Percentiles rank a stretch among this genome's conserved stretches.
Evolutionary conservation across 2,797 vertebrate genomes (phyloP).

Genomic region (Sebastes wilsoni): DNA sequence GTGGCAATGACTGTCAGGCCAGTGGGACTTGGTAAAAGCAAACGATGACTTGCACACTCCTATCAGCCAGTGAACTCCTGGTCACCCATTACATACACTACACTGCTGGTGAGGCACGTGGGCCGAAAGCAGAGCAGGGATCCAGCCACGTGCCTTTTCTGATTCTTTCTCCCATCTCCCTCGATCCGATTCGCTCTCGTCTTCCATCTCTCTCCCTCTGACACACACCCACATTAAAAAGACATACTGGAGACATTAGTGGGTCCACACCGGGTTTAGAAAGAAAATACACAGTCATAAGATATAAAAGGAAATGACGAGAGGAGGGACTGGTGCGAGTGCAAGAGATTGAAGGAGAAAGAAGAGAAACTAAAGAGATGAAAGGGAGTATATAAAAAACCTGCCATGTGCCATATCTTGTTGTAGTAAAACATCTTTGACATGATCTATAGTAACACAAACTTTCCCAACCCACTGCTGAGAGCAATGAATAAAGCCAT

Average conservation of each 20-base stretch:
- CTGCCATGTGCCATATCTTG: not conserved
- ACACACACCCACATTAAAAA: conserved; percentile 40
- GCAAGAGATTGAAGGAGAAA: not conserved
- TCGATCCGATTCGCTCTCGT: not conserved
- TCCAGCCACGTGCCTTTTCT: conserved; percentile 56
- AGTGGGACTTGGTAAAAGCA: conserved; percentile 5
- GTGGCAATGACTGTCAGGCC: not conserved
- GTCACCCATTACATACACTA: conserved; percentile 48
- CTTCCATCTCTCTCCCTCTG: conserved; percentile 1
- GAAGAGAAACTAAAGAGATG: not conserved
- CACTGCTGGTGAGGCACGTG: conserved; percentile 51
- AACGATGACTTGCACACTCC: conserved; percentile 30
- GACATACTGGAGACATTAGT: conserved; percentile 54
- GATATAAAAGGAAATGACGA: conserved; percentile 3
- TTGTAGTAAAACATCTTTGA: not conserved
- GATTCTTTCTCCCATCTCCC: conserved; percentile 31
- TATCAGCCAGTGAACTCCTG: conserved; percentile 57
- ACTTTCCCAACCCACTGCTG: not conserved
- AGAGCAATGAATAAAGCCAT: not conserved
- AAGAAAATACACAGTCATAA: conserved; percentile 18
- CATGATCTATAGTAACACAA: not conserved
- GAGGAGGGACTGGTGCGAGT: not conserved
- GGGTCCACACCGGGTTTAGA: conserved; percentile 2
- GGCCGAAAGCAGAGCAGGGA: conserved; percentile 36
- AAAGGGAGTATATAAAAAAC: not conserved